Conservation (phyloP, 2,888 invertebrate species). For the Acrocyrtus sp. region DNA sequence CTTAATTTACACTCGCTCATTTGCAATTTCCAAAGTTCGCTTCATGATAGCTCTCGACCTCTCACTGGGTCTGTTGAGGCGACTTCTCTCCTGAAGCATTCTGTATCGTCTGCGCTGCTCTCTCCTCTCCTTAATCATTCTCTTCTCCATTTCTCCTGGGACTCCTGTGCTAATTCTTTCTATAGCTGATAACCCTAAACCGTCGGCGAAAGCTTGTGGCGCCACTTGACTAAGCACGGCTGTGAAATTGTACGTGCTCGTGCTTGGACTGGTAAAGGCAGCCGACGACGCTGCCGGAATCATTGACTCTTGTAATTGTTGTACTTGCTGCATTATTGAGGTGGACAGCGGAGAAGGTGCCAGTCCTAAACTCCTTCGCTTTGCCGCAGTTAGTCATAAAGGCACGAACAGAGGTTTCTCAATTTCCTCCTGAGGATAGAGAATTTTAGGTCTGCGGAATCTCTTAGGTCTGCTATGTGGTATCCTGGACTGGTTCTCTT, state of each 20-base stretch:
- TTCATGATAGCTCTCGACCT: conserved; percentile 30
- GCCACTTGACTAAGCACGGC: not conserved
- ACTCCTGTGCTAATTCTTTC: not conserved
- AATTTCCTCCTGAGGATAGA: conserved; percentile 29
- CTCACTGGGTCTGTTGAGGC: conserved; percentile 9
- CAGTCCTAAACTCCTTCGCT: conserved; percentile 29
- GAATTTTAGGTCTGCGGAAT: conserved; percentile 17
- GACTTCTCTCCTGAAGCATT: not conserved
- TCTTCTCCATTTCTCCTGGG: conserved; percentile 12
- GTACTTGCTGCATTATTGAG: conserved; percentile 2
- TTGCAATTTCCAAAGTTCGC: conserved; percentile 38
- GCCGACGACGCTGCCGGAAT: not conserved
- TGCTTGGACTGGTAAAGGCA: not conserved
- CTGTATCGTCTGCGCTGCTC: conserved; percentile 14
- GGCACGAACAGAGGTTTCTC: conserved; percentile 19
- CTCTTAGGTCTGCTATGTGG: not conserved
- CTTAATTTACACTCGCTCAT: conserved; percentile 24
- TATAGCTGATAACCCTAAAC: not conserved
- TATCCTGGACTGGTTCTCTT: conserved; percentile 3
- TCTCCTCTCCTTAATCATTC: conserved; percentile 18
- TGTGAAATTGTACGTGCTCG: not conserved
- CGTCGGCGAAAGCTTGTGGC: too few species aligned
- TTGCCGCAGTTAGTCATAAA: conserved; percentile 43
- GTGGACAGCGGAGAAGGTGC: not conserved
- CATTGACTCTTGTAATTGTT: conserved; percentile 28